A percentile compares a stretch with the other conserved stretches of the same genome.
These are phyloP conservation scores for Elymnias hypermnestra DNA, from an alignment of 1,140 invertebrate species.

Conservation along the genomic window DNA sequence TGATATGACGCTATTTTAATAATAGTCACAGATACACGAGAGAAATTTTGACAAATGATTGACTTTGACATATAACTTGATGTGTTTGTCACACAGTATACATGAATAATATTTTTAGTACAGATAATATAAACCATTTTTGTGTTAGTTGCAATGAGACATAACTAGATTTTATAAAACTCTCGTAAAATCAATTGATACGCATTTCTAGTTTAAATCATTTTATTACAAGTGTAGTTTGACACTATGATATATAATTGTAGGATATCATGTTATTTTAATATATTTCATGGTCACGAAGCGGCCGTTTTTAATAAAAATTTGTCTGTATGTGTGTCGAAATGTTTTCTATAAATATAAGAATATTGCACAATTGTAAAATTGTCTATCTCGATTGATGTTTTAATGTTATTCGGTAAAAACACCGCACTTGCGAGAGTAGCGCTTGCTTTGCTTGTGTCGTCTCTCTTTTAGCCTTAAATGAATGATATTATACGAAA, in stretches of 20 bases:
- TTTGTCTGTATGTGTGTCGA: conserved; percentile 16
- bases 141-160: too few species aligned
- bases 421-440: conserved; percentile 19
- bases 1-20: too few species aligned
- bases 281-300: conserved; percentile 30
- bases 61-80: too few species aligned
- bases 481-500: conserved; percentile 60
- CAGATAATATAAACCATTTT: too few species aligned
- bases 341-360: conserved; percentile 18
- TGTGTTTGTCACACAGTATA: too few species aligned
- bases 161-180: too few species aligned
- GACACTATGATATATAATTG: conserved; percentile 2
- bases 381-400: conserved; percentile 4
- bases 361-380: conserved; percentile 20
- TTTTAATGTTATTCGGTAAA: conserved; percentile 14
- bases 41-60: too few species aligned
- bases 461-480: conserved; percentile 59
- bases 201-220: background rate
- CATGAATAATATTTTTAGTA: too few species aligned
- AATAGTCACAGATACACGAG: too few species aligned
- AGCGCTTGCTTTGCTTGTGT: conserved; percentile 39
- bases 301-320: conserved; percentile 16
- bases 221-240: conserved; percentile 1
- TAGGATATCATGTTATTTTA: conserved; percentile 1
- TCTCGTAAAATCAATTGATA: too few species aligned